These are phyloP conservation scores for Crepidodera aurea DNA, from an alignment of 2,888 invertebrate species.

Conservation along the genomic window DNA sequence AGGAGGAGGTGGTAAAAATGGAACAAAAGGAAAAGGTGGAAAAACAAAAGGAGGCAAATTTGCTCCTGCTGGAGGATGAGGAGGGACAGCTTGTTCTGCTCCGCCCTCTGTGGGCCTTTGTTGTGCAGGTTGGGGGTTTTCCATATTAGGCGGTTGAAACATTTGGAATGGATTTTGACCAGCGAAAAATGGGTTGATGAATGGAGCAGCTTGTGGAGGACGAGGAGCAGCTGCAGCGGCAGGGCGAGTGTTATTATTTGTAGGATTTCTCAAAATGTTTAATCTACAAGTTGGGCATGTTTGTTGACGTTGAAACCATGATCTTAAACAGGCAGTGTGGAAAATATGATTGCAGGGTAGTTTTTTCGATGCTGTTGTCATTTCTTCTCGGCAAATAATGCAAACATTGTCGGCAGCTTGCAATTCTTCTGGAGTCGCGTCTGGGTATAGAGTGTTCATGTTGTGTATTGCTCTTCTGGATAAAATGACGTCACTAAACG, in stretches of 20 bases:
- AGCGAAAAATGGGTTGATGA: conserved; percentile 50
- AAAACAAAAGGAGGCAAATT: conserved; percentile 65
- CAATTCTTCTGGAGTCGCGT: conserved; percentile 92
- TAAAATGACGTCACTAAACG: conserved; percentile 95
- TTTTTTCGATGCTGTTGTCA: conserved; percentile 86
- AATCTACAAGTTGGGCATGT: conserved; percentile 98
- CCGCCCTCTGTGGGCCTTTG: conserved; percentile 19
- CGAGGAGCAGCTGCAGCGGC: conserved; percentile 47
- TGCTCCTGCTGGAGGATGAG: conserved; percentile 47
- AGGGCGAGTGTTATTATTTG: conserved; percentile 33
- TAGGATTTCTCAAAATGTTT: conserved; percentile 69
- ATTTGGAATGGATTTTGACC: conserved; percentile 53
- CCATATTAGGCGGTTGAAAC: conserved; percentile 46
- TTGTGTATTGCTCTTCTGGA: conserved; percentile 96
- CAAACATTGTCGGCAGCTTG: conserved; percentile 96
- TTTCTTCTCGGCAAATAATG: conserved; percentile 92
- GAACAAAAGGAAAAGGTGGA: conserved; percentile 64
- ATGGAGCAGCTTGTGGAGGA: conserved; percentile 27
- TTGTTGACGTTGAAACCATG: conserved; percentile 99
- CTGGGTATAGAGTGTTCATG: conserved; percentile 97
- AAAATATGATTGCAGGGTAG: conserved; percentile 99
- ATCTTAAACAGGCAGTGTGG: conserved; percentile 95
- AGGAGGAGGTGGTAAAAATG: conserved; percentile 74
- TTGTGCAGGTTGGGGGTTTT: conserved; percentile 48
- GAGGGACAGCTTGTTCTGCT: conserved; percentile 19